Evolutionary conservation across 2,888 invertebrate genomes (phyloP), one percentile per base, ranked within the genome.

Genomic region (Ceratothoa steindachneri): DNA sequence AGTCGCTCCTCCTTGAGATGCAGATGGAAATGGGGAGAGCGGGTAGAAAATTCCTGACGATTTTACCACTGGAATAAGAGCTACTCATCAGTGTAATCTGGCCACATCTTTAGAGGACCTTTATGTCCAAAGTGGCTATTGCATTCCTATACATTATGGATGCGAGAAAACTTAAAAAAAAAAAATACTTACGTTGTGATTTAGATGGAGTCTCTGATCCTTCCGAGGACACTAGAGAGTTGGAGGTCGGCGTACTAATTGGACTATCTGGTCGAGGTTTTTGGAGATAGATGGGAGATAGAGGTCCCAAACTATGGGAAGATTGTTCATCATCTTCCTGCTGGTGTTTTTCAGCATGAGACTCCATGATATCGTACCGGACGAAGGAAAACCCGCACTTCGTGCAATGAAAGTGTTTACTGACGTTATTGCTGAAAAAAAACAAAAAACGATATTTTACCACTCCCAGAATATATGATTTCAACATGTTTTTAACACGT

Each of bases 41-140:
- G 94, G 94, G 87, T 92, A 93, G 87, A 92, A 94, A 85, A 93
- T 93, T 85, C 94, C 93, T 83, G 92, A 90, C 86, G 93, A 92
- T 90, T 93, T 93, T 88, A 94, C 92, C 88, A 93, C 91, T 92
- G 89, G 87, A 73, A 74, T 72, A 30, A 74, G 67, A 75, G 75
- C 78, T 78, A 67, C 69, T 71, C 41, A 73, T 75, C 75, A 78
- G 78, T 75, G 78, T 75, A 75, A 75, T 69, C 75, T 75, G 74
- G 31, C 29, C 60, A 9, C 19, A 19, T 7, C 7, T 24, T 19
- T 60, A 15, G 15, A 41, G 5, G 41, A 41, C 41, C 41, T 41
- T 41, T 41, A 5, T n/a, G n/a, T n/a, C n/a, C n/a, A n/a, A n/a
- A n/a, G n/a, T n/a, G n/a, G n/a, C n/a, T n/a, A n/a, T n/a, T n/a